These are phyloP conservation scores for Xyrauchen texanus DNA, from an alignment of 2,113 vertebrate genomes.

Conservation along the genomic window DNA sequence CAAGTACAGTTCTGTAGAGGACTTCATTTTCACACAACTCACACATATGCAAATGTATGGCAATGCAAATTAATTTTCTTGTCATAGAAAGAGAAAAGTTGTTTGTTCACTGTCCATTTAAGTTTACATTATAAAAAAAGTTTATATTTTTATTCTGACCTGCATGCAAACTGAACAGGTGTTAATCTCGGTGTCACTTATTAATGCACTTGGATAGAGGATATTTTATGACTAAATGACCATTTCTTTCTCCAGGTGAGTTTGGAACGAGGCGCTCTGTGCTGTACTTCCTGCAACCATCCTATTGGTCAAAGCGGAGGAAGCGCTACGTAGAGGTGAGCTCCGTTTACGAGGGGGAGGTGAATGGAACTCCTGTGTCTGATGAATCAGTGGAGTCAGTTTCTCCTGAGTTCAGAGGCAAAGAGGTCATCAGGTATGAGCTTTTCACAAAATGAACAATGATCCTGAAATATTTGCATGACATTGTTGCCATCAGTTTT, in stretches of 20 bases:
- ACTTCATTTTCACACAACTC: too few species aligned
- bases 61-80: too few species aligned
- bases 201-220: too few species aligned
- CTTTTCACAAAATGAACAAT: neutral
- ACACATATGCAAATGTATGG: too few species aligned
- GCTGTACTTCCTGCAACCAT: conserved; percentile 91
- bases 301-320: conserved; percentile 89
- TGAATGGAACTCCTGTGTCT: conserved; percentile 73
- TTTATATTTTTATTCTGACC: too few species aligned
- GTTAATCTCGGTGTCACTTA: too few species aligned
- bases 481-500: too few species aligned
- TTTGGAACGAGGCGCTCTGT: conserved; percentile 83
- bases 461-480: neutral
- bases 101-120: too few species aligned
- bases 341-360: conserved; percentile 77
- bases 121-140: too few species aligned
- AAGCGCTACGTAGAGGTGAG: conserved; percentile 88
- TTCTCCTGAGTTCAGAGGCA: conserved; percentile 88
- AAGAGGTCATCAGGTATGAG: conserved; percentile 91
- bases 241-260: conserved; percentile 76
- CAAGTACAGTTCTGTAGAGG: too few species aligned
- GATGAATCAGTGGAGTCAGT: conserved; percentile 83
- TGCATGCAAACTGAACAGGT: too few species aligned
- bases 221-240: neutral
- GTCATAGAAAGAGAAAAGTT: too few species aligned